Conservation (phyloP, 2,113 vertebrate genomes). For the Albula goreensis region DNA sequence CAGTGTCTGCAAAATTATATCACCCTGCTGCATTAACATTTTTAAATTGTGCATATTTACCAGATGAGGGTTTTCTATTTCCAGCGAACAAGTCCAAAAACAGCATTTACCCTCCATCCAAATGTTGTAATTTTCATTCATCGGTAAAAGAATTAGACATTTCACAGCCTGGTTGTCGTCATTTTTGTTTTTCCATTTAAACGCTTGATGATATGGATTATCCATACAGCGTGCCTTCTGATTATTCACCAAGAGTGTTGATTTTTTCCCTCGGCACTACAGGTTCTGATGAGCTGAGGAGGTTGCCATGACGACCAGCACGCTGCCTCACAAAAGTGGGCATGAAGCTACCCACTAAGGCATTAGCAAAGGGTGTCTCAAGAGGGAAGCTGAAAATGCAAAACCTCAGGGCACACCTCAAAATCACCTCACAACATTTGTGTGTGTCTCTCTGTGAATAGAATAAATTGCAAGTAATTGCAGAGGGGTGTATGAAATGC, state of each 20-base stretch:
- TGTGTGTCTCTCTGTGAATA: not conserved
- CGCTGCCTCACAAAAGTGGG: slow-evolving; percentile 26
- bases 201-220: not conserved
- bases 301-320: slow-evolving; percentile 38
- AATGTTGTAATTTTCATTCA: not conserved
- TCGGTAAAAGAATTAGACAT: not conserved
- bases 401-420: not conserved
- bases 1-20: not conserved
- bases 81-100: not conserved
- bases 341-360: not conserved
- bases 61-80: not conserved
- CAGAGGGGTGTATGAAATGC: not conserved
- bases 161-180: not conserved
- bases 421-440: not conserved
- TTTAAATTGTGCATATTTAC: not conserved
- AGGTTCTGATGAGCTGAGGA: slow-evolving; percentile 17
- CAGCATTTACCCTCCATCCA: not conserved
- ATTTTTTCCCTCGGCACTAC: not conserved
- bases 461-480: not conserved
- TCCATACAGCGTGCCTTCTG: slow-evolving; percentile 17
- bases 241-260: slow-evolving; percentile 36
- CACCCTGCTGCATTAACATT: not conserved
- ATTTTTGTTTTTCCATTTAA: not conserved
- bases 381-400: slow-evolving; percentile 18
- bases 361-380: slow-evolving; percentile 29